Evolutionary conservation across 1,140 invertebrate genomes (phyloP).

Genomic region (Arion vulgaris): DNA sequence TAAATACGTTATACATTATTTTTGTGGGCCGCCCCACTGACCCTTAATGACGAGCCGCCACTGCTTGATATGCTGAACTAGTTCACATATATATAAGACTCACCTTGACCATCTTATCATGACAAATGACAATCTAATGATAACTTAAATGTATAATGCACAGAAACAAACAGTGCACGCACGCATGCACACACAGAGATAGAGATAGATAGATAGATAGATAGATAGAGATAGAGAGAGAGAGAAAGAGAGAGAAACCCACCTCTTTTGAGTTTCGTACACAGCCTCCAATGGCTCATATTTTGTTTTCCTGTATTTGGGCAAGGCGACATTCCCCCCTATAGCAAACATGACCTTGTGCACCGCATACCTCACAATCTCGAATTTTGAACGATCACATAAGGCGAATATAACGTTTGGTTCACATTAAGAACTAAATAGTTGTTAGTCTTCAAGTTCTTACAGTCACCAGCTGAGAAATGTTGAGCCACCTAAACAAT

Average conservation of each 20-base stretch:
- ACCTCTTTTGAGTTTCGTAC: slow-evolving; percentile 19
- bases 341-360: slow-evolving; percentile 59
- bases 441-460: too few species aligned
- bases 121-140: too few species aligned
- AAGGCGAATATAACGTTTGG: background rate
- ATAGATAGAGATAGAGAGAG: slow-evolving; percentile 14
- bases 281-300: slow-evolving; percentile 58
- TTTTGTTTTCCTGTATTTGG: slow-evolving; percentile 54
- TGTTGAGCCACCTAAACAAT: too few species aligned
- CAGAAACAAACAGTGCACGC: too few species aligned
- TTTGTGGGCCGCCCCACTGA: too few species aligned
- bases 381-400: background rate
- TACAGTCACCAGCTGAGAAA: too few species aligned
- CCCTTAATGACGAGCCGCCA: too few species aligned
- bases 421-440: background rate
- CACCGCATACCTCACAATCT: background rate
- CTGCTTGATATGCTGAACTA: too few species aligned
- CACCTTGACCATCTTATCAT: too few species aligned
- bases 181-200: slow-evolving; percentile 4
- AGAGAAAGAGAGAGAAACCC: background rate
- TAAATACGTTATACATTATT: too few species aligned
- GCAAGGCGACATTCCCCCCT: slow-evolving; percentile 57
- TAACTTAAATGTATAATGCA: too few species aligned
- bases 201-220: slow-evolving; percentile 36
- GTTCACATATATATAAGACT: too few species aligned